phyloP scores from a whole-genome alignment of 2,888 invertebrate genomes.

The Apeira syringaria region DNA sequence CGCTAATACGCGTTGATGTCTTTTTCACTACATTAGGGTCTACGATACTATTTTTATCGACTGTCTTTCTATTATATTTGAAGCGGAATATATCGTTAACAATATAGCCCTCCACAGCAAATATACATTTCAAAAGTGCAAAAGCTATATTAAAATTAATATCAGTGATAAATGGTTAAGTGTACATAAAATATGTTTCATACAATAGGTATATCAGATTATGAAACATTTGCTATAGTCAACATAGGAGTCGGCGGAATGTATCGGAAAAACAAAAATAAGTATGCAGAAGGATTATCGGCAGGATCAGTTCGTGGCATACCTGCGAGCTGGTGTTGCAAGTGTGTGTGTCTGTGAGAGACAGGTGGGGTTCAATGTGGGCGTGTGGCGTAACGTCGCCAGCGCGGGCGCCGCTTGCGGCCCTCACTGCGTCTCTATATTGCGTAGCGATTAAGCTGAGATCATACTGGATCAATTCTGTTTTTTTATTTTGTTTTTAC shows the following conservation, averaged over 20 bases:
- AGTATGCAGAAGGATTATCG: conserved; percentile 42
- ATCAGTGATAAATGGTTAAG: no score
- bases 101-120: no score
- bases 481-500: conserved; percentile 6
- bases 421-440: conserved; percentile 58
- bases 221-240: no score
- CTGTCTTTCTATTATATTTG: no score
- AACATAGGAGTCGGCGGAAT: no score
- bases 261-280: conserved; percentile 26
- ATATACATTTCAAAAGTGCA: no score
- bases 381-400: conserved; percentile 69
- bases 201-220: no score
- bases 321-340: conserved; percentile 47
- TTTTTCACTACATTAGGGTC: conserved; percentile 7
- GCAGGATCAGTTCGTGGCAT: conserved; percentile 57
- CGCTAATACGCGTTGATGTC: conserved; percentile 21
- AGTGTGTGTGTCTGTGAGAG: conserved; percentile 36
- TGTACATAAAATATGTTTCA: no score
- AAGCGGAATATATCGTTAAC: no score
- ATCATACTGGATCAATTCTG: conserved; percentile 60
- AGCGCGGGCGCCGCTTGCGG: conserved; percentile 39
- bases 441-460: conserved; percentile 53
- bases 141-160: no score
- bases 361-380: conserved; percentile 47
- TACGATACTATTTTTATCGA: no score